Conservation (phyloP, 1,140 invertebrate species). For the Ruditapes philippinarum region DNA sequence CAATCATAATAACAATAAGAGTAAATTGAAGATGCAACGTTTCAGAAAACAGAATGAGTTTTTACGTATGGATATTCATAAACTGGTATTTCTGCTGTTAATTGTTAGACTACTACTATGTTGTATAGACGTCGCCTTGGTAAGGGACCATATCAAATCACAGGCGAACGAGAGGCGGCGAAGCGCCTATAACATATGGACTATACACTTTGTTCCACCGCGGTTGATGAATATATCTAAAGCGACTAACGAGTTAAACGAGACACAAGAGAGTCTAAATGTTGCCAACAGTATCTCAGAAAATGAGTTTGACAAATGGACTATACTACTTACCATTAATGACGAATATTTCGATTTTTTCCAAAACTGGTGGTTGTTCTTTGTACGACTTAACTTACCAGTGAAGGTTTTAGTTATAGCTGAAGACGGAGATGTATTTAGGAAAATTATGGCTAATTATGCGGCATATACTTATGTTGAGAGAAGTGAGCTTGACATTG, state of each 20-base stretch:
- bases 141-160: background rate
- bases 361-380: constrained; percentile 34
- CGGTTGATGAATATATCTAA: background rate
- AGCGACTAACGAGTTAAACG: background rate
- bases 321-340: constrained; percentile 4
- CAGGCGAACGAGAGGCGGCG: background rate
- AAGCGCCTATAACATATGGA: background rate
- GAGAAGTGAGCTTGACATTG: background rate
- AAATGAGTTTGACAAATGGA: background rate
- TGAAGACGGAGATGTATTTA: background rate
- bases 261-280: background rate
- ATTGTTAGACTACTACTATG: background rate
- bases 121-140: background rate
- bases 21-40: background rate
- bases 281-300: background rate
- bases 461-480: background rate
- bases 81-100: background rate
- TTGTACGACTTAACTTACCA: background rate
- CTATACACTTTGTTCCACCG: background rate
- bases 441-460: background rate
- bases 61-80: background rate
- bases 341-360: constrained; percentile 42
- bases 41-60: background rate
- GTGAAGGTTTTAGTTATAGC: background rate
- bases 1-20: background rate